Base-by-base conservation (phyloP, 2,797 vertebrate genomes). In the Acanthopagrus latus region DNA sequence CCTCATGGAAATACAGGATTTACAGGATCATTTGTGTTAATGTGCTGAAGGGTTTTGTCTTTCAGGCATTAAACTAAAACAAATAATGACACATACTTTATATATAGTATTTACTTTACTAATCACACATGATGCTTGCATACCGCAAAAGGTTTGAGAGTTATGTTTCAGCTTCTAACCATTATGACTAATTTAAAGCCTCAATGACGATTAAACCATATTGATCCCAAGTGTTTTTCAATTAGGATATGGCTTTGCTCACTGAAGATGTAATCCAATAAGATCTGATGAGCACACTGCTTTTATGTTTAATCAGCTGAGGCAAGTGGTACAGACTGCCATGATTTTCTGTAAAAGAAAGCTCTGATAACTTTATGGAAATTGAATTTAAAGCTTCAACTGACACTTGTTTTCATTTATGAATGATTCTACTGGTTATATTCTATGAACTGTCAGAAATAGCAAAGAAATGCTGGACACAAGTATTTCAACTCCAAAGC, bases 171-270 rank as follows among this genome's bases (percentile, higher is more conserved):
- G 5, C 7, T 25, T 25, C n/a, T 1, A 0, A 52, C 38, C 16
- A 20, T 64, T 33, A 78, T 8, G 2, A 9, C 29, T 10, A 21
- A 54, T 57, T 74, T n/a, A 46, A 76, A 72, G 44, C 8, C 55
- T 9, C 8, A 17, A 12, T 2, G 11, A 55, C 12, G 6, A 50
- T 65, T 60, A 57, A 70, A 17, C 12, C 50, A 54, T 73, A 78
- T 67, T 57, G 33, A 81, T 78, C 20, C 9, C 46, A 48, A 12
- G 16, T 64, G 64, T 59, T 71, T 33, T 62, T 59, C 17, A 69
- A 41, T 64, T n/a, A 48, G 27, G 10, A 69, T 11, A 6, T 74
- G 3, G 16, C 13, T 62, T 51, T 57, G 29, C 21, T 55, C 12
- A 68, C 2, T 41, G 7, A 55, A 25, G 27, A 69, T 56, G 16